phyloP scores from a whole-genome alignment of 2,113 vertebrate genomes.

The Sorex araneus region DNA sequence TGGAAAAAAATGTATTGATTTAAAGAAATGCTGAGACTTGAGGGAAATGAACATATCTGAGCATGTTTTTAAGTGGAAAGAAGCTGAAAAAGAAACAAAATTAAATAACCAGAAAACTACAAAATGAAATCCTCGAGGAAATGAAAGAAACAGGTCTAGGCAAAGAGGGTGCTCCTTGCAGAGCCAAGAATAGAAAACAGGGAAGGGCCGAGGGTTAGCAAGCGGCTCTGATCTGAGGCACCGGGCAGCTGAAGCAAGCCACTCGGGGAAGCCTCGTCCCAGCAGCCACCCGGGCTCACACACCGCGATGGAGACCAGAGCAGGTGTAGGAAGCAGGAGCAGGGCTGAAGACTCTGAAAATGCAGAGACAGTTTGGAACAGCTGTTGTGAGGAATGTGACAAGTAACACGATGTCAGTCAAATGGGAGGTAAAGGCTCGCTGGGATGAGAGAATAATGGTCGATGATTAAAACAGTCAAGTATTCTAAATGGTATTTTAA shows the following conservation, averaged over 20 bases:
- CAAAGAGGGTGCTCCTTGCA: neutral
- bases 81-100: neutral
- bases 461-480: conserved; percentile 19
- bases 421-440: conserved; percentile 5
- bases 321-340: neutral
- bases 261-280: neutral
- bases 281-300: neutral
- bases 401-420: neutral
- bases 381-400: neutral
- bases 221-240: neutral
- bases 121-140: conserved; percentile 22
- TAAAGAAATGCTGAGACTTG: conserved; percentile 1
- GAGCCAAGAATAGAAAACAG: neutral
- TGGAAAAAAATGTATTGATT: conserved; percentile 1
- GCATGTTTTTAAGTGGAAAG: neutral
- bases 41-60: neutral
- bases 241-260: neutral
- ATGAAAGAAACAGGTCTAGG: neutral
- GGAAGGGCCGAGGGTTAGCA: neutral
- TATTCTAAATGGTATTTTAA: conserved; percentile 34
- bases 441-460: conserved; percentile 22
- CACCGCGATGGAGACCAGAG: neutral
- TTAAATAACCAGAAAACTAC: neutral
- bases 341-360: neutral
- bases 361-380: neutral